Evolutionary conservation across 2,797 vertebrate species (phyloP).

Genomic region (Acrossocheilus wenchowensis): DNA sequence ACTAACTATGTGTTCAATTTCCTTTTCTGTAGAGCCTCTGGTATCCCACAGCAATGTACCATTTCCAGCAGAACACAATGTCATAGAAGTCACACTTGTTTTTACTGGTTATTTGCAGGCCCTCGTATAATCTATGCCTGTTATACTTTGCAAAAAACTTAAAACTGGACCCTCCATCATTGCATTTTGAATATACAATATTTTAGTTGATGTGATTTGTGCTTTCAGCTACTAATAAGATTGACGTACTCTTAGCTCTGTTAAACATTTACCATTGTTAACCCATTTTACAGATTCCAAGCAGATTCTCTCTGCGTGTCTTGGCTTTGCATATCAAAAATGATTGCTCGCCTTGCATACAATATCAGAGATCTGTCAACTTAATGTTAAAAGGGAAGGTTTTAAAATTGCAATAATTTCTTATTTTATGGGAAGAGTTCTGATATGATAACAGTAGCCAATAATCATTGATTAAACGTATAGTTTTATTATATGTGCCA

Average conservation of each 20-base stretch:
- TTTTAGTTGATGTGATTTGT: neutral
- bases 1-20: neutral
- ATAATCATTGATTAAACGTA: constrained; percentile 16
- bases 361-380: neutral
- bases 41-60: neutral
- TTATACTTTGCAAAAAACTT: neutral
- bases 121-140: neutral
- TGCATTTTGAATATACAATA: neutral
- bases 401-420: constrained; percentile 50
- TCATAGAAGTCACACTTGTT: neutral
- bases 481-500: constrained; percentile 55
- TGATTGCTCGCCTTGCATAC: neutral
- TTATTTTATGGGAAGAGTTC: neutral
- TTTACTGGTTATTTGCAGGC: neutral
- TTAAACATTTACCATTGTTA: neutral
- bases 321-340: constrained; percentile 17
- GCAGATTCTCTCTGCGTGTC: neutral
- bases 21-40: neutral
- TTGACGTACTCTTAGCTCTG: neutral
- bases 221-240: neutral
- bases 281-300: neutral
- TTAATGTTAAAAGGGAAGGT: constrained; percentile 46
- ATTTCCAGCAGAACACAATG: neutral
- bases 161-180: neutral
- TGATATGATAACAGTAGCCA: constrained; percentile 57